Percentiles rank a stretch among this genome's conserved stretches.
Evolutionary conservation across 2,797 vertebrate species (phyloP).

Genomic region (Melanotaenia maccullochi): DNA sequence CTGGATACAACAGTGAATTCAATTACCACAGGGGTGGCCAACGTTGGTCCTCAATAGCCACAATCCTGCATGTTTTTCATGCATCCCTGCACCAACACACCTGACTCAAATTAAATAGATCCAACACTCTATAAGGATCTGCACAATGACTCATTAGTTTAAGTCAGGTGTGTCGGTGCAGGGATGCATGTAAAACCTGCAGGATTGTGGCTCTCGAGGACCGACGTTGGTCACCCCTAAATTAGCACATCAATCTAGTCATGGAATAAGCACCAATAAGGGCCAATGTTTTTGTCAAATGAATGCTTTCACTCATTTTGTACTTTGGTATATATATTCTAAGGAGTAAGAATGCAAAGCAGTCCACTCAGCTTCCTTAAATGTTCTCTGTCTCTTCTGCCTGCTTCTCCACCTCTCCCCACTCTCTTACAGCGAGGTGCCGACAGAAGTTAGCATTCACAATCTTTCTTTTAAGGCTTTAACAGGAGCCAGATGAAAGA

Average conservation of each 20-base stretch:
- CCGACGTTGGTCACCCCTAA: too few relatives aligned
- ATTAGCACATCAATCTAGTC: neutral
- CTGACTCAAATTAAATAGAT: too few relatives aligned
- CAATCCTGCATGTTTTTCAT: too few relatives aligned
- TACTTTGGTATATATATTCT: neutral
- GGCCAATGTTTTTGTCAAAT: neutral
- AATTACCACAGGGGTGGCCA: too few relatives aligned
- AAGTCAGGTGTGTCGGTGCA: too few relatives aligned
- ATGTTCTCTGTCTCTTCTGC: constrained; percentile 29
- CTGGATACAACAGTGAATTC: too few relatives aligned
- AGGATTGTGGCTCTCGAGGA: too few relatives aligned
- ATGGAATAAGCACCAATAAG: neutral
- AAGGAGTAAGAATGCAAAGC: neutral
- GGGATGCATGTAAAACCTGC: too few relatives aligned
- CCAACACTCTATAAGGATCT: too few relatives aligned
- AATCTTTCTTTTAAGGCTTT: constrained; percentile 81
- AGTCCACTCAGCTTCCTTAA: constrained; percentile 34
- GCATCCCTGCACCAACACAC: too few relatives aligned
- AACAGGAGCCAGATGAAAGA: constrained; percentile 87
- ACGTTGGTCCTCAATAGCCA: too few relatives aligned
- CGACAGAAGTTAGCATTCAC: constrained; percentile 84
- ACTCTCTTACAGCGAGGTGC: constrained; percentile 78
- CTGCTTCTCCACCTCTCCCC: constrained; percentile 53
- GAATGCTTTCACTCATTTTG: neutral
- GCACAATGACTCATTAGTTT: too few relatives aligned